Conservation (phyloP, 2,797 vertebrate species). For the Aphelocoma californica region DNA sequence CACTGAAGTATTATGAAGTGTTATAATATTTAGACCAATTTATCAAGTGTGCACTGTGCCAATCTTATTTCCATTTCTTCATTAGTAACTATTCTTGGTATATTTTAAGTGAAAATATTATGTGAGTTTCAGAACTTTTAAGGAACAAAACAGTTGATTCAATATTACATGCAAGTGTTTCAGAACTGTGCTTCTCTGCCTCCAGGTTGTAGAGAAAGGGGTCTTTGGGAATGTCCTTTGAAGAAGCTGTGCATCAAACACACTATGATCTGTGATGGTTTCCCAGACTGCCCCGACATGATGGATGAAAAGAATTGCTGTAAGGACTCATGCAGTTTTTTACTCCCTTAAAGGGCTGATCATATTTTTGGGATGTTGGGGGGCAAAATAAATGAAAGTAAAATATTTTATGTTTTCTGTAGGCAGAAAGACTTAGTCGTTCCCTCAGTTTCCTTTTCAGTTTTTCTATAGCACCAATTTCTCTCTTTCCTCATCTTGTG, state of each 20-base stretch:
- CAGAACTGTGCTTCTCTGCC: slow-evolving; percentile 40
- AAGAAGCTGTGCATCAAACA: slow-evolving; percentile 86
- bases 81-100: not conserved
- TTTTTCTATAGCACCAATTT: not conserved
- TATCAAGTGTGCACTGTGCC: not conserved
- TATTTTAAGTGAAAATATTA: not conserved
- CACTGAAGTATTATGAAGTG: not conserved
- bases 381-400: not conserved
- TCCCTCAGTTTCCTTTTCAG: not conserved
- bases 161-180: not conserved
- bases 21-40: not conserved
- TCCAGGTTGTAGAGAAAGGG: slow-evolving; percentile 88
- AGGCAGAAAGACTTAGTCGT: not conserved
- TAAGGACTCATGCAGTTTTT: slow-evolving; percentile 70
- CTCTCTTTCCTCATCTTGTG: not conserved
- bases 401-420: not conserved
- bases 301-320: slow-evolving; percentile 93
- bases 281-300: slow-evolving; percentile 90
- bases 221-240: slow-evolving; percentile 91
- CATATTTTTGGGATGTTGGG: not conserved
- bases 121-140: not conserved
- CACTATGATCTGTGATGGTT: slow-evolving; percentile 91
- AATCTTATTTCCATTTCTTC: not conserved
- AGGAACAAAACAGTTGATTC: not conserved
- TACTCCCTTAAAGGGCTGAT: not conserved